A percentile compares a stretch with the other conserved stretches of the same genome.
Conservation (phyloP, 1,140 invertebrate species). For the Mactra quadrangularis region DNA sequence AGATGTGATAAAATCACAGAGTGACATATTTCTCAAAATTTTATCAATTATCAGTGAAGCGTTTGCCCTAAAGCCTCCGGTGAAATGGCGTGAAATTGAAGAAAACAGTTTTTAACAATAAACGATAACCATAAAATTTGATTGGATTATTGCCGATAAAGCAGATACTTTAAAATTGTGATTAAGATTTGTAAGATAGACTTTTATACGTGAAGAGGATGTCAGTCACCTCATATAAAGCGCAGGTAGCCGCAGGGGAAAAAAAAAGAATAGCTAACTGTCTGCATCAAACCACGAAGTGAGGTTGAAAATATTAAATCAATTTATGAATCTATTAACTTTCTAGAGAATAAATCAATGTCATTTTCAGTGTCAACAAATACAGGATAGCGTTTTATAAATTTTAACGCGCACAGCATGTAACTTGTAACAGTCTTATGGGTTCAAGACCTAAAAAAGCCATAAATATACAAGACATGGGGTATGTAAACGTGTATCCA, state of each 20-base stretch:
- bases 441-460: conserved; percentile 11
- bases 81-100: conserved; percentile 50
- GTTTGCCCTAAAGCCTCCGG: conserved; percentile 22
- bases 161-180: no score
- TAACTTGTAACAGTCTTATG: not conserved
- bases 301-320: no score
- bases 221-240: no score
- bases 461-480: conserved; percentile 11
- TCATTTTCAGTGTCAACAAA: no score
- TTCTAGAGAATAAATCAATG: no score
- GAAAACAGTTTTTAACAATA: conserved; percentile 43
- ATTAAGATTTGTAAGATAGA: no score
- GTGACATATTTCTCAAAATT: conserved; percentile 39
- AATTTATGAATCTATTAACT: no score
- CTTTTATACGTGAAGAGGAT: no score
- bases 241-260: no score
- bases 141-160: conserved; percentile 18
- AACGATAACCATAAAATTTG: conserved; percentile 29
- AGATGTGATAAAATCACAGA: conserved; percentile 31
- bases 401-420: conserved; percentile 5
- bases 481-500: conserved; percentile 8
- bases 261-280: no score
- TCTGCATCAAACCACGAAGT: no score
- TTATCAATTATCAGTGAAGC: conserved; percentile 41
- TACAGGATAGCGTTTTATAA: no score